Percentiles rank a stretch among this genome's conserved stretches.
These are phyloP conservation scores for Epinephelus awoara DNA, from an alignment of 2,797 vertebrate species.

Conservation along the genomic window DNA sequence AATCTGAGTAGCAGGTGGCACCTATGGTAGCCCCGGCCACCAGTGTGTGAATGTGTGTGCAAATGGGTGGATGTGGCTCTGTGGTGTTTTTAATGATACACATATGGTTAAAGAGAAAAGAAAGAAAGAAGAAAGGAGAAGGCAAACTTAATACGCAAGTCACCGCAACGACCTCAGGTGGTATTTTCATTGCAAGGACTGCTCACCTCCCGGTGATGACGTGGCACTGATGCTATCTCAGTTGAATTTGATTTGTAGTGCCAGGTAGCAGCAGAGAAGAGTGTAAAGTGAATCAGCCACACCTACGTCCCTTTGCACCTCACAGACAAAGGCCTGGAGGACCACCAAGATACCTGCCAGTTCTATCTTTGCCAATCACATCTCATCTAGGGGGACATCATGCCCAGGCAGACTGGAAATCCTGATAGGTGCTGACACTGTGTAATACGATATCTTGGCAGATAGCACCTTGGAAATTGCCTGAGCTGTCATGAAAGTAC, in stretches of 20 bases:
- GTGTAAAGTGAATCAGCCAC: slow-evolving; percentile 61
- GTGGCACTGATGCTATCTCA: slow-evolving; percentile 14
- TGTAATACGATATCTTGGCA: slow-evolving; percentile 67
- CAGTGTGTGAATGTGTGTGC: too few species aligned
- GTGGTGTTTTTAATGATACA: too few species aligned
- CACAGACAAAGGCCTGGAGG: slow-evolving; percentile 36
- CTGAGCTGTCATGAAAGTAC: slow-evolving; percentile 63
- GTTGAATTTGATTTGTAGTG: slow-evolving; percentile 10
- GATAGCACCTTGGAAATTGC: slow-evolving; percentile 73
- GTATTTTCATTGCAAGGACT: neutral
- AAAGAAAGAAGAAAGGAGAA: neutral
- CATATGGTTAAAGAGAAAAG: too few species aligned
- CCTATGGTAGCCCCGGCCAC: too few species aligned
- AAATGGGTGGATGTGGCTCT: too few species aligned
- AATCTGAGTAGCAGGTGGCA: too few species aligned
- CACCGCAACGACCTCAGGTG: too few species aligned
- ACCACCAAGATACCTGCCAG: slow-evolving; percentile 18
- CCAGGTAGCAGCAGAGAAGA: neutral
- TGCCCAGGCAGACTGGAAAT: slow-evolving; percentile 58
- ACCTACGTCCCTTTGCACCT: slow-evolving; percentile 43
- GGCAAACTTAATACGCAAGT: neutral
- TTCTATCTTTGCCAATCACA: slow-evolving; percentile 57
- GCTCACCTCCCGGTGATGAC: neutral
- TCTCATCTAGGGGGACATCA: slow-evolving; percentile 58
- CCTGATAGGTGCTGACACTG: slow-evolving; percentile 67